phyloP scores from a whole-genome alignment of 2,888 invertebrate species.

The Diloba caeruleocephala region DNA sequence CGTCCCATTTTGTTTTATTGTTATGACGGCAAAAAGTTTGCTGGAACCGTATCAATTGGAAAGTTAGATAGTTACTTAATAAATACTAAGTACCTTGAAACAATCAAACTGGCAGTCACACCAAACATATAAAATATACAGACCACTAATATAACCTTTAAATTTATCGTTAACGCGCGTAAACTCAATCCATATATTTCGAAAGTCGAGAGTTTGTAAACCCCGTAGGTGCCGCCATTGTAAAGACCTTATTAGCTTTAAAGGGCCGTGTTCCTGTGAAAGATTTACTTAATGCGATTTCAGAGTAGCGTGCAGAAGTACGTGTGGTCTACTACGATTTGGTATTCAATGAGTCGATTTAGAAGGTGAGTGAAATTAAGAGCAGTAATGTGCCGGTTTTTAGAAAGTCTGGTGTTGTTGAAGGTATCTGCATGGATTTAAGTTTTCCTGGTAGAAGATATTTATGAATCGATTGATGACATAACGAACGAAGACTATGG shows the following conservation, averaged over 20 bases:
- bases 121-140: constrained; percentile 24
- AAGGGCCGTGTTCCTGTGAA: constrained; percentile 69
- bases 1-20: neutral
- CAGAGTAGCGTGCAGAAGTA: constrained; percentile 69
- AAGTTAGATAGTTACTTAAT: constrained; percentile 6
- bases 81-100: constrained; percentile 20
- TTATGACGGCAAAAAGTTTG: too few species aligned
- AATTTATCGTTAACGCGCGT: constrained; percentile 44
- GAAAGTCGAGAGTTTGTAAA: constrained; percentile 54
- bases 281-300: constrained; percentile 77
- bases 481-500: too few species aligned
- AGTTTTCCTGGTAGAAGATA: too few species aligned
- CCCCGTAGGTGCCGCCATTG: constrained; percentile 60
- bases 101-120: constrained; percentile 30
- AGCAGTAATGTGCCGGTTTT: constrained; percentile 48
- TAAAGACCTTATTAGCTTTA: constrained; percentile 75
- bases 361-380: constrained; percentile 58
- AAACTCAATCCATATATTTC: constrained; percentile 56
- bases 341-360: constrained; percentile 78
- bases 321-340: constrained; percentile 72
- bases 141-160: constrained; percentile 42
- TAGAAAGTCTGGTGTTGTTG: constrained; percentile 31
- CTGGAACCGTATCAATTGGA: too few species aligned
- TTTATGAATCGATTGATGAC: too few species aligned
- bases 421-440: too few species aligned